Conservation (phyloP, 2,113 vertebrate species). For the Sinocyclocheilus maitianheensis region DNA sequence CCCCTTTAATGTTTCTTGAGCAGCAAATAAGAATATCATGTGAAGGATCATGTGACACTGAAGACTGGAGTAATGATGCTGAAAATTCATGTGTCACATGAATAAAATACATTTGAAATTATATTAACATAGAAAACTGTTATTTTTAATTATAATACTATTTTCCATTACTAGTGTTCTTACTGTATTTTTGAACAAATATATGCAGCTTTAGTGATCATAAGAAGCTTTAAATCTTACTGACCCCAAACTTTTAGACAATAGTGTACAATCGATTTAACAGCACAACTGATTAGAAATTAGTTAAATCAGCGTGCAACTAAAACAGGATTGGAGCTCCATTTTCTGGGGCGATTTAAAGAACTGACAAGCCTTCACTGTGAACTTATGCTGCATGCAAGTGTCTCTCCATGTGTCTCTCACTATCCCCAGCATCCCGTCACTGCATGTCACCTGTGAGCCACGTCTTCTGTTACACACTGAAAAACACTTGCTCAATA, state of each 20-base stretch:
- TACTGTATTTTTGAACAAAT: background rate
- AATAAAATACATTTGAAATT: background rate
- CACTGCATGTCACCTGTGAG: conserved; percentile 34
- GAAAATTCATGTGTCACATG: background rate
- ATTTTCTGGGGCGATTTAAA: background rate
- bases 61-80: background rate
- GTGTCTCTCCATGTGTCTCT: background rate
- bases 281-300: background rate
- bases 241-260: background rate
- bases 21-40: background rate
- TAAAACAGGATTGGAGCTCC: background rate
- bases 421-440: conserved; percentile 1
- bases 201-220: background rate
- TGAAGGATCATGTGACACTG: background rate
- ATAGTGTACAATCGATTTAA: background rate
- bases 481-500: conserved; percentile 44
- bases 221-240: background rate
- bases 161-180: too few relatives aligned
- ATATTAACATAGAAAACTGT: background rate
- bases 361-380: background rate
- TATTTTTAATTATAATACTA: background rate
- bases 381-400: conserved; percentile 20
- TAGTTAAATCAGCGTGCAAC: background rate
- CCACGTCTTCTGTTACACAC: background rate
- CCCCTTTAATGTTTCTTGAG: background rate